Evolutionary conservation across 2,797 vertebrate species (phyloP).

Genomic region (Ptychadena robeensis): DNA sequence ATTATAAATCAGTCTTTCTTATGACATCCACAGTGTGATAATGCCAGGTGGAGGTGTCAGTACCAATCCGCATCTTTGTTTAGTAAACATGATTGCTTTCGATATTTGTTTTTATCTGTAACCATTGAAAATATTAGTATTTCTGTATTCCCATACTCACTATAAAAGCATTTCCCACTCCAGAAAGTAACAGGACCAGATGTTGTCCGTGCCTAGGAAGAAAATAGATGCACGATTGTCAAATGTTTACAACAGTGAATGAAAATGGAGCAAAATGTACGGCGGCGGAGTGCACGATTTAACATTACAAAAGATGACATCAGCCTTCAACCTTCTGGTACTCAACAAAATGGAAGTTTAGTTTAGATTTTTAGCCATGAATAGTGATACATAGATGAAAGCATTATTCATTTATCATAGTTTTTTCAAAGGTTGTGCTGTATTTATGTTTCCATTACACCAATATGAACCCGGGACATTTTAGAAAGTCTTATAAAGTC

Average conservation of each 20-base stretch:
- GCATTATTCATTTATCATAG: neutral
- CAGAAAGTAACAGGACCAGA: conserved; percentile 49
- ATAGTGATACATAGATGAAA: neutral
- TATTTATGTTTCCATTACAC: neutral
- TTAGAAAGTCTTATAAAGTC: neutral
- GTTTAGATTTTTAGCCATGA: neutral
- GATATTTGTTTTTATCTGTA: conserved; percentile 35
- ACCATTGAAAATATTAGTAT: conserved; percentile 34
- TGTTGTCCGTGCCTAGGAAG: conserved; percentile 49
- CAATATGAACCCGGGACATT: neutral
- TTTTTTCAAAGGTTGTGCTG: neutral
- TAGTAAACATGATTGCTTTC: conserved; percentile 47
- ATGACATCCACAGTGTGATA: conserved; percentile 44
- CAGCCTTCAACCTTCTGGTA: neutral
- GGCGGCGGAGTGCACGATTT: neutral
- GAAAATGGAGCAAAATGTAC: neutral
- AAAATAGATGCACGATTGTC: conserved; percentile 37
- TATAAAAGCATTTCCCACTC: conserved; percentile 52
- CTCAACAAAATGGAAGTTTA: neutral
- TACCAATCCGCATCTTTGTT: conserved; percentile 35
- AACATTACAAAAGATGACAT: conserved; percentile 18
- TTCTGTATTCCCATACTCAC: conserved; percentile 51
- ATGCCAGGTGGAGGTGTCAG: conserved; percentile 45
- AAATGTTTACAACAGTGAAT: conserved; percentile 15
- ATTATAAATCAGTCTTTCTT: conserved; percentile 46